Evolutionary conservation across 2,888 invertebrate species (phyloP).

Genomic region (Torymus aiolomorphi): DNA sequence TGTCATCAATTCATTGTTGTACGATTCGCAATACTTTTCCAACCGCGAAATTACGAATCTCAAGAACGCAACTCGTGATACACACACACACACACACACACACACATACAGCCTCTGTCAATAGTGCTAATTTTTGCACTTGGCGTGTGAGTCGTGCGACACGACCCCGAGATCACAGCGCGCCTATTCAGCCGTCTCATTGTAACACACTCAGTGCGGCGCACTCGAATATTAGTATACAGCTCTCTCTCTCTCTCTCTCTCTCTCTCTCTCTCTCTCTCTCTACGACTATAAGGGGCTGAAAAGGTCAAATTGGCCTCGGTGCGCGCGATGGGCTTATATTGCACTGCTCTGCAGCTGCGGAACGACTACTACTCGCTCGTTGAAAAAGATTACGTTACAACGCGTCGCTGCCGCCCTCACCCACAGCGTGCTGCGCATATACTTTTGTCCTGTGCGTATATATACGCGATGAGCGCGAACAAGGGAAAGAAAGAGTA

Average conservation of each 20-base stretch:
- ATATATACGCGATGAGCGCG: conserved; percentile 2
- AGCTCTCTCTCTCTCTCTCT: neutral
- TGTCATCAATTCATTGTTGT: no score
- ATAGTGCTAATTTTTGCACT: conserved; percentile 48
- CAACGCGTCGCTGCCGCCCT: neutral
- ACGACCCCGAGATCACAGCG: neutral
- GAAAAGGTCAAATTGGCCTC: conserved; percentile 50
- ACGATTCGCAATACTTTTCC: no score
- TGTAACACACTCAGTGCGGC: neutral
- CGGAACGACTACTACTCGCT: conserved; percentile 1
- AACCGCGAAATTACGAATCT: no score
- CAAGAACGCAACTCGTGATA: no score
- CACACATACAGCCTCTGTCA: neutral
- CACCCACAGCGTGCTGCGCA: neutral
- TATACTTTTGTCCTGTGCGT: conserved; percentile 25
- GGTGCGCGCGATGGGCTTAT: neutral
- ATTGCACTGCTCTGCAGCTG: neutral
- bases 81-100: no score
- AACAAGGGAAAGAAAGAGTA: neutral
- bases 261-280: no score
- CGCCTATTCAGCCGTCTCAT: neutral
- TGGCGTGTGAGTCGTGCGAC: neutral
- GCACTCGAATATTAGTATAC: conserved; percentile 15
- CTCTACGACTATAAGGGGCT: neutral
- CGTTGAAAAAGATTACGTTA: conserved; percentile 43